Percentiles rank a stretch among this genome's conserved stretches.
phyloP scores from a whole-genome alignment of 2,113 vertebrate genomes.

The Meles meles region DNA sequence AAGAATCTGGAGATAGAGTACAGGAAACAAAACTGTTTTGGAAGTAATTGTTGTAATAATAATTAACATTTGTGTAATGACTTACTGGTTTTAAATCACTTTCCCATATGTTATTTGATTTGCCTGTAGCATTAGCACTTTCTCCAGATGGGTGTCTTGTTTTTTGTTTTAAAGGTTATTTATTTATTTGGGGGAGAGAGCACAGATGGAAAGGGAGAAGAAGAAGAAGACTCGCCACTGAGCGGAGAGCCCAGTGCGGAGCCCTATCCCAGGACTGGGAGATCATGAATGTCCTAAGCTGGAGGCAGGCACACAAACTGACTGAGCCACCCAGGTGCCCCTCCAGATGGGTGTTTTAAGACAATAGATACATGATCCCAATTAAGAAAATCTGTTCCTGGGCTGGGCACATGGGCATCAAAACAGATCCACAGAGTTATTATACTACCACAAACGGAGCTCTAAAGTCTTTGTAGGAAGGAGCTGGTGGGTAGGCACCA shows the following conservation, averaged over 20 bases:
- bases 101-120: neutral
- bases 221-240: neutral
- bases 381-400: neutral
- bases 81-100: neutral
- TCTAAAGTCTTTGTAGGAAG: neutral
- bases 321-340: neutral
- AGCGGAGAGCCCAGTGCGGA: neutral
- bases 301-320: neutral
- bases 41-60: neutral
- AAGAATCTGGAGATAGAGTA: neutral
- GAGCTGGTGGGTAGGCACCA: neutral
- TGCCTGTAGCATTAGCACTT: neutral
- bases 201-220: neutral
- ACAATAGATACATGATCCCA: neutral
- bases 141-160: neutral
- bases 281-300: neutral
- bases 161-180: neutral
- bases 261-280: neutral
- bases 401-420: rapidly evolving
- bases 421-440: neutral
- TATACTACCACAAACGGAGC: neutral
- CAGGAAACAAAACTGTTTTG: neutral
- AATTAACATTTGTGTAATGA: neutral
- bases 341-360: neutral
- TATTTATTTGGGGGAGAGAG: neutral